Evolutionary conservation across 2,113 vertebrate genomes (phyloP).

Genomic region (Sprattus sprattus): DNA sequence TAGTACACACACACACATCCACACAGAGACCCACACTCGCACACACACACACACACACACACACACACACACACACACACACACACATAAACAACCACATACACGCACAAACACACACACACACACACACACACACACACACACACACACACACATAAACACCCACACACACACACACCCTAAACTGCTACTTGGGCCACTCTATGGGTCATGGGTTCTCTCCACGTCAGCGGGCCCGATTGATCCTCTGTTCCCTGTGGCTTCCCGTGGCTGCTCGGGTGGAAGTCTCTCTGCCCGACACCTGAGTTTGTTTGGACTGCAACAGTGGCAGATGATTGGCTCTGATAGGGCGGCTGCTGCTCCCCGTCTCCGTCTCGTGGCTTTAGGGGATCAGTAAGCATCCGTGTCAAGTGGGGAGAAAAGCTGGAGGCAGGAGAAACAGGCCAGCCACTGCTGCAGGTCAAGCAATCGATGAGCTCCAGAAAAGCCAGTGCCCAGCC

Average conservation of each 20-base stretch:
- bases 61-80: no score
- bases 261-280: neutral
- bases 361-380: neutral
- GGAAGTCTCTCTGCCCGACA: neutral
- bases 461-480: neutral
- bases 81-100: neutral
- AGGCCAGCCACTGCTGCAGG: neutral
- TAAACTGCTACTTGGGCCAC: neutral
- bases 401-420: neutral
- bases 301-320: neutral
- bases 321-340: neutral
- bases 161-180: neutral
- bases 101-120: conserved; percentile 4
- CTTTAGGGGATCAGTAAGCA: neutral
- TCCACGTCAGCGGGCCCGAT: neutral
- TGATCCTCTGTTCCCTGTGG: neutral
- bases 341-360: neutral
- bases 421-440: neutral
- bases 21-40: neutral
- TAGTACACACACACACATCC: neutral
- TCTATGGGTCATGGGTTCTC: neutral
- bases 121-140: neutral
- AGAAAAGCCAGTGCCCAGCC: neutral
- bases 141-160: neutral
- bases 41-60: conserved; percentile 1